Evolutionary conservation across 2,113 vertebrate genomes (phyloP).

Genomic region (Dendropsophus ebraccatus): DNA sequence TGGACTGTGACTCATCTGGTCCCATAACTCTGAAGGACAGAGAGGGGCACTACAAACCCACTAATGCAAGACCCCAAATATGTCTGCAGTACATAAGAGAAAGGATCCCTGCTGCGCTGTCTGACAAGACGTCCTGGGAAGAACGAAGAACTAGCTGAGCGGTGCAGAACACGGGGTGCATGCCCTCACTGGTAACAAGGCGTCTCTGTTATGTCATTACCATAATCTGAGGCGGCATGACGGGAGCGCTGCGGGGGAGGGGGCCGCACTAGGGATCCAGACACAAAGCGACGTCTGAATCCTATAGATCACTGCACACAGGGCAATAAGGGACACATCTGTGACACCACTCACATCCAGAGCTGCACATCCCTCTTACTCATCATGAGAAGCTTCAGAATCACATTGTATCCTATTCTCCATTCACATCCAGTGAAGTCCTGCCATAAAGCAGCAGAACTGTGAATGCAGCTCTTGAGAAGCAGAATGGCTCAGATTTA

Average conservation of each 20-base stretch:
- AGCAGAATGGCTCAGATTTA: too few relatives aligned
- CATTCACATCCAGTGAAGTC: too few relatives aligned
- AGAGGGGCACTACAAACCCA: not conserved
- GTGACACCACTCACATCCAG: too few relatives aligned
- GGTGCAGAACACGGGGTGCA: not conserved
- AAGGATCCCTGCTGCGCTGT: not conserved
- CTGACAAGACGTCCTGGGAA: not conserved
- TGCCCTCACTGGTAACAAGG: too few relatives aligned
- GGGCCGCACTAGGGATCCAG: not conserved
- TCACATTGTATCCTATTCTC: too few relatives aligned
- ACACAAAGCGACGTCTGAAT: not conserved
- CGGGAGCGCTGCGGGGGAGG: not conserved
- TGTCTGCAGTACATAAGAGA: too few relatives aligned
- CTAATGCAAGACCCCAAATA: too few relatives aligned
- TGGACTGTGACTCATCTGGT: not conserved
- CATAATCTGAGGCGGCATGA: not conserved
- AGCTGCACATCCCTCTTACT: too few relatives aligned
- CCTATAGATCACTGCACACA: not conserved
- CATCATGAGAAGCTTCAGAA: too few relatives aligned
- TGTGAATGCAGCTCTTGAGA: too few relatives aligned
- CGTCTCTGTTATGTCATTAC: slow-evolving; percentile 12
- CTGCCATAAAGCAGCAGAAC: too few relatives aligned
- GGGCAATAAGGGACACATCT: not conserved
- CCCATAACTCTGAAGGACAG: not conserved
- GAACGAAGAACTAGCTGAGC: not conserved